Base-by-base conservation (phyloP, 2,888 invertebrate species). In the Phasia obesa region DNA sequence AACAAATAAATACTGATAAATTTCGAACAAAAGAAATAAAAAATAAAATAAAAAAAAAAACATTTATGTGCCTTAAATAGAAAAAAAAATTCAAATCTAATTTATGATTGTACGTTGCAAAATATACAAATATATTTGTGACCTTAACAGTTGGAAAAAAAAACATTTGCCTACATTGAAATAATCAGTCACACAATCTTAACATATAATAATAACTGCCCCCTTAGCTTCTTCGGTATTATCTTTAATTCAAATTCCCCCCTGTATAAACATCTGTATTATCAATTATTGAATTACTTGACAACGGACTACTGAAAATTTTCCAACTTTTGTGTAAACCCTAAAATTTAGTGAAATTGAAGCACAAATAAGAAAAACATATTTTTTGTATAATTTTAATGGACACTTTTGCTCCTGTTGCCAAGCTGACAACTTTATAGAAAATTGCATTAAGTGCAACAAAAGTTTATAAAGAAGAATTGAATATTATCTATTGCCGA, bases 1-100 rank as follows among this genome's bases (percentile, higher is more conserved):
- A 86, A n/a, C 17, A 81, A 85, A 86, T 85, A 62, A 13, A 44
- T 15, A 23, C 31, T 35, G 7, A 42, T 60, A 60, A 55, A 65
- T 25, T 59, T 27, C 27, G 31, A 70, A 77, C 77, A 70, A 73
- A 77, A 74, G 62, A 67, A 70, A 35, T 57, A 47, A 53, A 51
- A 57, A 73, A 49, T 42, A 67, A 51, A 75, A 67, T 19, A 21
- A 38, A 19, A 17, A 38, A 19, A 17, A 53, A 49, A 6, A 11
- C 11, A 35, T 35, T 35, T 21, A 31, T 69, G 73, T 69, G 73
- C 42, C 42, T 69, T 31, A 51, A 69, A 64, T 67, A 60, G 51
- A 74, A 42, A 59, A 60, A 19, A 67, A n/a, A 35, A 38, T 4
- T 42, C 4, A 51, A 38, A 44, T 7, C 27, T 13, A 15, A 70